phyloP scores from a whole-genome alignment of 2,888 invertebrate species.

The Alcis repandata region DNA sequence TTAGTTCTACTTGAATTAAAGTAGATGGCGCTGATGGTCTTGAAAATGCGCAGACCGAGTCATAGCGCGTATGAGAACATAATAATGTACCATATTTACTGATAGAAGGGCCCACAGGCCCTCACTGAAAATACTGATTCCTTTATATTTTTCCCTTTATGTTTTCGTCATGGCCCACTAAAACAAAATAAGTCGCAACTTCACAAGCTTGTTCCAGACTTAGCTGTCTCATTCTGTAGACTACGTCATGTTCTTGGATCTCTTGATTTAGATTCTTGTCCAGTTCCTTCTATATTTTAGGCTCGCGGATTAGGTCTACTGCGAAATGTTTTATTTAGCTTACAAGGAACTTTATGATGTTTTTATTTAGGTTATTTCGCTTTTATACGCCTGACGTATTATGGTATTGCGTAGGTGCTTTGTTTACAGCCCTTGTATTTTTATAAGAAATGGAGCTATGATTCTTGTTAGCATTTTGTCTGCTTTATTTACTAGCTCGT shows the following conservation, averaged over 20 bases:
- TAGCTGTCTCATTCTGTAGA: not conserved
- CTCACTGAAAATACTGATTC: too few relatives aligned
- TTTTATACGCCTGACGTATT: slow-evolving; percentile 31
- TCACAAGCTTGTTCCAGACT: not conserved
- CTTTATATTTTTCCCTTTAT: not conserved
- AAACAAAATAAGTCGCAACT: not conserved
- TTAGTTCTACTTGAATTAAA: too few relatives aligned
- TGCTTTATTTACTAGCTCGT: slow-evolving; percentile 19
- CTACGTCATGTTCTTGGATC: not conserved
- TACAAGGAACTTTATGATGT: slow-evolving; percentile 33
- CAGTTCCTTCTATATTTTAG: slow-evolving; percentile 15
- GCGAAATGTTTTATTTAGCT: slow-evolving; percentile 33
- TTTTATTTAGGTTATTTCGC: slow-evolving; percentile 37
- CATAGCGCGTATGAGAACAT: too few relatives aligned
- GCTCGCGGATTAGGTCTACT: slow-evolving; percentile 23
- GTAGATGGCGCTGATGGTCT: too few relatives aligned
- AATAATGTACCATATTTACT: too few relatives aligned
- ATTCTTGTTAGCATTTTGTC: slow-evolving; percentile 17
- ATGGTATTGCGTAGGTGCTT: slow-evolving; percentile 36
- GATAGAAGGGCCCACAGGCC: too few relatives aligned
- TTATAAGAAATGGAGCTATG: slow-evolving; percentile 28
- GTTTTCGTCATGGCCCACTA: not conserved
- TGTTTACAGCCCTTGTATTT: slow-evolving; percentile 26
- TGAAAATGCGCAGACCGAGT: too few relatives aligned
- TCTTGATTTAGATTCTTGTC: slow-evolving; percentile 25